Evolutionary conservation across 2,888 invertebrate genomes (phyloP).

Genomic region (Lithophane semibrunnea): DNA sequence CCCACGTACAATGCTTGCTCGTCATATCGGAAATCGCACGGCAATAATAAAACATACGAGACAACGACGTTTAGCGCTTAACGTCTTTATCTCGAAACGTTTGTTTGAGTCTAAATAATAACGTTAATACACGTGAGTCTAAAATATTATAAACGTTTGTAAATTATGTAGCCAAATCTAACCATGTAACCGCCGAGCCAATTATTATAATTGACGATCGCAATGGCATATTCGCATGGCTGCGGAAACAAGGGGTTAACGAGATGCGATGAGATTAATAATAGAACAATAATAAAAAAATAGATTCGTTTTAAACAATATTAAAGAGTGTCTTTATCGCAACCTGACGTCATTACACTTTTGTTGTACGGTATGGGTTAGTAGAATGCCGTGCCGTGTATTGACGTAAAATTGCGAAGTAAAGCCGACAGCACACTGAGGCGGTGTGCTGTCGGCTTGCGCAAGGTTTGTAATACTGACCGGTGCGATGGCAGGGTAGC

Average conservation of each 20-base stretch:
- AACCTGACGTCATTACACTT: constrained; percentile 35
- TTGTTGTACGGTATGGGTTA: background rate
- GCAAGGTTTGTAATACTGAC: constrained; percentile 81
- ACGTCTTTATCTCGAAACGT: constrained; percentile 17
- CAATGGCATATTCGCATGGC: constrained; percentile 80
- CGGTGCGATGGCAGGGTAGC: constrained; percentile 85
- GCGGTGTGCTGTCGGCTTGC: constrained; percentile 19
- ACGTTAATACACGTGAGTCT: constrained; percentile 10
- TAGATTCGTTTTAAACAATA: constrained; percentile 16
- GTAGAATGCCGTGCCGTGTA: background rate
- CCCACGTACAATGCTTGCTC: constrained; percentile 64
- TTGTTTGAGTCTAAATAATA: constrained; percentile 20
- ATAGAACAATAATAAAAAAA: constrained; percentile 15
- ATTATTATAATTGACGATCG: constrained; percentile 68
- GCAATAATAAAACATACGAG: constrained; percentile 17
- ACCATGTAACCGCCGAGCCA: constrained; percentile 63
- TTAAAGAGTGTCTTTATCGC: constrained; percentile 26
- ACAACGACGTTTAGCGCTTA: constrained; percentile 2
- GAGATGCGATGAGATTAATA: constrained; percentile 25
- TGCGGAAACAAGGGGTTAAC: constrained; percentile 45
- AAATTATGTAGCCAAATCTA: constrained; percentile 50
- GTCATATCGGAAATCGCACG: constrained; percentile 33
- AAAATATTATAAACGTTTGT: constrained; percentile 16
- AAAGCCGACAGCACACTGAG: constrained; percentile 23
- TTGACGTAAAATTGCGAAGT: constrained; percentile 44